Base-by-base conservation (phyloP, 2,113 vertebrate genomes). In the Odontophorus gujanensis region DNA sequence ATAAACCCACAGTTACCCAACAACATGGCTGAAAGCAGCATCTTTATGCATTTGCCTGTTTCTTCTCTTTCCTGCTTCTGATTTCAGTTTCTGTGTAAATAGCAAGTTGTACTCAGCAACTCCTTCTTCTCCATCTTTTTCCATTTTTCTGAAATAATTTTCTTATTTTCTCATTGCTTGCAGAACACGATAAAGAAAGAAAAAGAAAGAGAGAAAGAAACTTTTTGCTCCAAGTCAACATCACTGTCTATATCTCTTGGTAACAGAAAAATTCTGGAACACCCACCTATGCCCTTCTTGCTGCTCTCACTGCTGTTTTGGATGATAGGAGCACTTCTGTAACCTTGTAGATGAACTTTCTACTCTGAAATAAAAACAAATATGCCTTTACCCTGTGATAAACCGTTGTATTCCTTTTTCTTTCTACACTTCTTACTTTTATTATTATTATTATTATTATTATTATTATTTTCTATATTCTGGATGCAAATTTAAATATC, bases 1-100 rank as follows among this genome's bases (percentile, higher is more conserved):
- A 98, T 98, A 98, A 98, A 98, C 87, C 97, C 97, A 91, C 91
- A 8, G 97, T 98, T 98, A 98, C 96, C 97, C 96, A 98, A 98
- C 96, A 98, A 97, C 96, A 97, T 98, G 97, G 97, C 91, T 96
- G 91, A 97, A 96, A 92, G 89, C 95, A 96, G 95, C 96, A 96
- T 96, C 95, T 97, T 96, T 97, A 95, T 96, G 94, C 92, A 89
- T 95, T 97, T 96, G 9, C 57, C 95, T 59, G 78, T 93, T 96
- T 90, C 72, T 95, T 8, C 28, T 90, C 20, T 96, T 97, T 95
- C 87, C 68, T 85, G 40, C 71, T 92, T 96, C 73, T 91, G 90
- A 93, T 95, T 95, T 96, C 58, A 81, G 68, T n/a, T 50, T 85
- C 42, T 38, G 34, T 45, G 24, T 77, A 87, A 91, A 68, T 38